These are phyloP conservation scores for Ciconia boyciana DNA, from an alignment of 2,113 vertebrate species.

Conservation along the genomic window DNA sequence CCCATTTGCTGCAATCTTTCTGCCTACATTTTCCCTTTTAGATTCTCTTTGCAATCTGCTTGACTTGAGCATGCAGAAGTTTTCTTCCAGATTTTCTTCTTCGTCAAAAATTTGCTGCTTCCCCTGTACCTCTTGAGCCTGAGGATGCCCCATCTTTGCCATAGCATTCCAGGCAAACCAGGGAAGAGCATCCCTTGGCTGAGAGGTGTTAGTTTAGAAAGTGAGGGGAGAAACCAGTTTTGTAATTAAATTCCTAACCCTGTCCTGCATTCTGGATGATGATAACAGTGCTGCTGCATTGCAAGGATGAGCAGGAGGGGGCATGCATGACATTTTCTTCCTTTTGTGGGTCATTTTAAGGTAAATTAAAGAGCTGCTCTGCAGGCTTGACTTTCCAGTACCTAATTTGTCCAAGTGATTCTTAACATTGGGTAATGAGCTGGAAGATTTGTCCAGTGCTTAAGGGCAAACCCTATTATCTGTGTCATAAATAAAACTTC, in stretches of 20 bases:
- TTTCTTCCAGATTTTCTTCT: not conserved
- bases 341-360: not conserved
- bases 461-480: not conserved
- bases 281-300: not conserved
- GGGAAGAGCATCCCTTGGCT: not conserved
- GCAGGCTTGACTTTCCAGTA: not conserved
- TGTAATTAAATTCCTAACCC: not conserved
- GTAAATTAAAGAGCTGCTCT: not conserved
- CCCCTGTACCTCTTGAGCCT: rapidly evolving
- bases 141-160: not conserved
- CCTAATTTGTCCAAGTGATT: not conserved
- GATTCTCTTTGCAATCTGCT: not conserved
- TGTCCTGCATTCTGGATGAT: not conserved
- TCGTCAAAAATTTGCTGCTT: not conserved
- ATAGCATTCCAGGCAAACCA: not conserved
- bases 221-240: not conserved
- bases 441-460: not conserved
- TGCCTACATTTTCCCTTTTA: not conserved
- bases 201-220: not conserved
- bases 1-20: not conserved
- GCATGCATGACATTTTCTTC: too few species aligned
- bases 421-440: not conserved
- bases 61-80: not conserved
- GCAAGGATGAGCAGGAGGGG: not conserved
- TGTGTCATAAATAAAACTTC: not conserved